phyloP scores from a whole-genome alignment of 2,113 vertebrate species.

The Misgurnus mizolepis region DNA sequence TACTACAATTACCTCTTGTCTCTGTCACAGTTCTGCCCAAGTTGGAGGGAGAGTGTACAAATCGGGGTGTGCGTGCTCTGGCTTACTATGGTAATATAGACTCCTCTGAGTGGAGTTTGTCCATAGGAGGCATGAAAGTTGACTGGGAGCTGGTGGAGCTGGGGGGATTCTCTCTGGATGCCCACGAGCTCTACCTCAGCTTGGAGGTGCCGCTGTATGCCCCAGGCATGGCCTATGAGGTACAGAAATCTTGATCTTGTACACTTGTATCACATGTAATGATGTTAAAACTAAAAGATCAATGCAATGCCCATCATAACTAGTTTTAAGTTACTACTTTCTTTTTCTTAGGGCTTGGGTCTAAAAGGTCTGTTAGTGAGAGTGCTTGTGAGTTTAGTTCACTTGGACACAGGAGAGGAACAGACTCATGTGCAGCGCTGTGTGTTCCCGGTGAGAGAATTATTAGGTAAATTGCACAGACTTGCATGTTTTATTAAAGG shows the following conservation, averaged over 20 bases:
- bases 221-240: constrained; percentile 56
- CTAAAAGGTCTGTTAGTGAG: constrained; percentile 48
- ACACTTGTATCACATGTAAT: background rate
- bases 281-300: background rate
- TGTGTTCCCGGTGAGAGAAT: constrained; percentile 44
- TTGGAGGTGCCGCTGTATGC: constrained; percentile 54
- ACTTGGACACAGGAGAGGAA: constrained; percentile 26
- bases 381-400: constrained; percentile 27
- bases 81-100: constrained; percentile 54
- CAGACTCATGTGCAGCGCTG: constrained; percentile 36
- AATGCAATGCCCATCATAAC: background rate
- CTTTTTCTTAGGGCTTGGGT: constrained; percentile 45
- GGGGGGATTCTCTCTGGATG: constrained; percentile 42
- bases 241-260: background rate
- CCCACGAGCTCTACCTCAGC: background rate
- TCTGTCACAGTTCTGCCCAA: constrained; percentile 41
- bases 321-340: background rate
- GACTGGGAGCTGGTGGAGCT: constrained; percentile 48
- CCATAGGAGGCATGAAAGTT: constrained; percentile 47
- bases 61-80: constrained; percentile 33
- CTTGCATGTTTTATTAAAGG: background rate
- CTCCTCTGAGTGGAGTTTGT: constrained; percentile 50
- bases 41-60: constrained; percentile 46
- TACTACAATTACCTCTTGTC: background rate
- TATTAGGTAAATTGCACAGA: constrained; percentile 50